Evolutionary conservation across 2,797 vertebrate genomes (phyloP), one percentile per base, ranked within the genome.

Genomic region (Hoplostethus atlanticus): DNA sequence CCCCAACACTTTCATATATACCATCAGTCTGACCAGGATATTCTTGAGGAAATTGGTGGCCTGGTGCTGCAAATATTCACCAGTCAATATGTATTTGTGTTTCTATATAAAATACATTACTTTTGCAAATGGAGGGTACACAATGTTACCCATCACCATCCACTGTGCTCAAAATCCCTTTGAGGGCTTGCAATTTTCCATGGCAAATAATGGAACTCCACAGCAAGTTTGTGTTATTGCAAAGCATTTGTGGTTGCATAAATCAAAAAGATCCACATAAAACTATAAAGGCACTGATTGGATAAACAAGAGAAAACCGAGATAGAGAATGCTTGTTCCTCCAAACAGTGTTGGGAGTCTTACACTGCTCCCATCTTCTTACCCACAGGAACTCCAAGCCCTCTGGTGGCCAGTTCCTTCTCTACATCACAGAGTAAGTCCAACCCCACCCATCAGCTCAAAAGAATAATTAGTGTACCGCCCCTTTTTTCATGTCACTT

Each of bases 341-440:
- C 5, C 6, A 36, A n/a, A 30, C 42, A 42, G 38, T 62, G 42
- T 81, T 5, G 12, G 12, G 11, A 40, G 25, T 44, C 9, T 34
- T 72, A 84, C 64, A 69, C 57, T 66, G 51, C 69, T 56, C 52
- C 66, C 64, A 3, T 74, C 52, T 73, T 81, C 89, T 87, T 94
- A 77, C 93, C 91, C 89, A 72, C 94, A 98, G 97, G 97, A 94
- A 93, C 96, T 53, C 86, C 95, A 71, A 97, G 95, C 93, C 96
- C 96, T 85, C 94, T 96, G 94, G 94, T 97, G 93, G 95, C 95
- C 91, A 94, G 91, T 72, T 89, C 96, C 73, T 96, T 97, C 88
- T 92, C 95, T 85, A 86, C 96, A 90, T 88, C 95, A 66, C 96
- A 95, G 92, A 97, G 96, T 97, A 95, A 96, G 97, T 96, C 64